phyloP scores from a whole-genome alignment of 2,888 invertebrate genomes.

The Abscondita cerata region DNA sequence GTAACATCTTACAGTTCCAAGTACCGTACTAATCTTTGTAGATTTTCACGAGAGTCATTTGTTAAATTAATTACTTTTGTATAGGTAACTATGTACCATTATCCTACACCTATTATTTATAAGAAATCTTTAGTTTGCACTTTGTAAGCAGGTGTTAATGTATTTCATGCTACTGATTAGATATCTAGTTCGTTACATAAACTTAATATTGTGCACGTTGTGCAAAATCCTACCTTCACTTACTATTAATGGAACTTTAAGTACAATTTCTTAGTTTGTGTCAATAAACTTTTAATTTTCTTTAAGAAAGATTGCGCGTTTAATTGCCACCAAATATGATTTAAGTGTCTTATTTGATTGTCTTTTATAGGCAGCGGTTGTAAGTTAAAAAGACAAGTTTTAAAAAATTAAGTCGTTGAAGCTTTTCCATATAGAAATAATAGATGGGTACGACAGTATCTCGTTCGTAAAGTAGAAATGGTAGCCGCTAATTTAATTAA shows the following conservation, averaged over 20 bases:
- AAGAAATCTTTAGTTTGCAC: conserved; percentile 8
- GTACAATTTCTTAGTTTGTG: background rate
- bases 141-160: conserved; percentile 5
- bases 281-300: background rate
- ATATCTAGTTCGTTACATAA: background rate
- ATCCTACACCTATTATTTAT: conserved; percentile 5
- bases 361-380: background rate
- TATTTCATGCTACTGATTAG: conserved; percentile 4
- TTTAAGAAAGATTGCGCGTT: background rate
- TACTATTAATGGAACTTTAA: background rate
- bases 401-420: conserved; percentile 13
- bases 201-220: background rate
- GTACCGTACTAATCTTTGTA: conserved; percentile 10
- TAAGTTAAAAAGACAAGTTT: background rate
- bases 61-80: conserved; percentile 10
- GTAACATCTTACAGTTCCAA: conserved; percentile 8
- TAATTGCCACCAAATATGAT: too few relatives aligned
- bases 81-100: background rate
- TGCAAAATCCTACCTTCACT: background rate
- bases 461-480: conserved; percentile 19
- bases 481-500: conserved; percentile 33
- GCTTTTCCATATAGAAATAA: conserved; percentile 15
- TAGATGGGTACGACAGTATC: conserved; percentile 26
- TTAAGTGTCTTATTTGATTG: background rate
- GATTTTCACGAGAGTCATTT: conserved; percentile 9